Evolutionary conservation across 1,140 invertebrate species (phyloP).

Genomic region (Cepaea nemoralis): DNA sequence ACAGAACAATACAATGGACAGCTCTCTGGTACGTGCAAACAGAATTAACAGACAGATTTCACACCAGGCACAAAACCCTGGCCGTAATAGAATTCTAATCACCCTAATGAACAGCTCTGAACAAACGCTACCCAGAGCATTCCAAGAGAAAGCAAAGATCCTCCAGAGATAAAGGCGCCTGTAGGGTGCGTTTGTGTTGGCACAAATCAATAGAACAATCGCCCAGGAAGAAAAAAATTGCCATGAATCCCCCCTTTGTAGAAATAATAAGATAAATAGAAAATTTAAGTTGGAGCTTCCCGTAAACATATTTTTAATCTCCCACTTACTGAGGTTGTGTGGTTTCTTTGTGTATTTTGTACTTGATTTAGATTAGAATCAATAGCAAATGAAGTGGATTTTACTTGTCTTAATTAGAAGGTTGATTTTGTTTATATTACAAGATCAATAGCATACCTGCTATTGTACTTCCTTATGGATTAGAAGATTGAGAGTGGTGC

Average conservation of each 20-base stretch:
- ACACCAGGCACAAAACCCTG: constrained; percentile 7
- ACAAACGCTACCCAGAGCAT: constrained; percentile 13
- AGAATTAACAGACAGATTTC: constrained; percentile 12
- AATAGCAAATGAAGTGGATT: background rate
- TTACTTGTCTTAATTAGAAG: background rate
- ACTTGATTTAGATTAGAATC: background rate
- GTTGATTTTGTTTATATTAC: too few relatives aligned
- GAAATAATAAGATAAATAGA: background rate
- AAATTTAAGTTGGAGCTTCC: background rate
- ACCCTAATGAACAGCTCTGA: constrained; percentile 10
- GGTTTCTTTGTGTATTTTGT: background rate
- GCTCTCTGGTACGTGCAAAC: background rate
- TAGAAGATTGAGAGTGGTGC: too few relatives aligned
- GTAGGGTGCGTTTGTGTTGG: background rate
- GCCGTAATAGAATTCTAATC: constrained; percentile 18
- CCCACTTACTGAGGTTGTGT: background rate
- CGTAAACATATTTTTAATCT: background rate
- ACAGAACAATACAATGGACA: background rate
- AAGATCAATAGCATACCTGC: too few relatives aligned
- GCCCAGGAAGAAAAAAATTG: background rate
- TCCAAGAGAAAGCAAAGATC: constrained; percentile 2
- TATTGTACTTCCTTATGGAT: too few relatives aligned
- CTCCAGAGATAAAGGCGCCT: constrained; percentile 7
- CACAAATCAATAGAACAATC: constrained; percentile 4
- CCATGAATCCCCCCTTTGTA: background rate